phyloP scores from a whole-genome alignment of 2,888 invertebrate genomes.

The Anthrax anthrax region DNA sequence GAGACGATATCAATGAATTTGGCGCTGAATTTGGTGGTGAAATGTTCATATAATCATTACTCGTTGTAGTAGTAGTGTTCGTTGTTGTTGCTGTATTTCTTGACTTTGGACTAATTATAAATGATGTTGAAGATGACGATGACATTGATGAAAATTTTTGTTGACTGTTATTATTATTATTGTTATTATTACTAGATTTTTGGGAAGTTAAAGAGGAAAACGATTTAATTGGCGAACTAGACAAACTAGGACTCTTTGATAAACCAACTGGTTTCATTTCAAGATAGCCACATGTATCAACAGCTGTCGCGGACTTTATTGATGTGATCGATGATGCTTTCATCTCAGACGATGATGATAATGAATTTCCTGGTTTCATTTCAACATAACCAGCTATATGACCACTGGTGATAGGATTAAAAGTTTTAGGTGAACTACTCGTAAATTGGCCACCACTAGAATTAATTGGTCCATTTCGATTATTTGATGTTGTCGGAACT shows the following conservation, averaged over 20 bases:
- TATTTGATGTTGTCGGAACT: slow-evolving; percentile 10
- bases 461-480: neutral
- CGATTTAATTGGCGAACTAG: slow-evolving; percentile 16
- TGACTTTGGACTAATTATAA: neutral
- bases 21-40: slow-evolving; percentile 11
- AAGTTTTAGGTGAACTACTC: slow-evolving; percentile 4
- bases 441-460: neutral
- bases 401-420: slow-evolving; percentile 17
- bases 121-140: neutral
- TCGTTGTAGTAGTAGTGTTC: too few relatives aligned
- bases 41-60: slow-evolving; percentile 12
- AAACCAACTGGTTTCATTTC: slow-evolving; percentile 33
- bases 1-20: slow-evolving; percentile 4
- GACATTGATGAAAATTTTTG: neutral
- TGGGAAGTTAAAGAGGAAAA: neutral
- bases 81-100: neutral
- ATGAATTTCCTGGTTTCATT: slow-evolving; percentile 38
- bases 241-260: slow-evolving; percentile 16
- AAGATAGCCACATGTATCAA: slow-evolving; percentile 25
- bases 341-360: neutral
- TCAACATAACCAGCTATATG: slow-evolving; percentile 41
- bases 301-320: slow-evolving; percentile 6
- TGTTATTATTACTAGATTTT: neutral
- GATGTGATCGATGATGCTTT: slow-evolving; percentile 6
- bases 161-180: neutral